phyloP scores from a whole-genome alignment of 2,113 vertebrate genomes.

The Chrysochloris asiatica region DNA sequence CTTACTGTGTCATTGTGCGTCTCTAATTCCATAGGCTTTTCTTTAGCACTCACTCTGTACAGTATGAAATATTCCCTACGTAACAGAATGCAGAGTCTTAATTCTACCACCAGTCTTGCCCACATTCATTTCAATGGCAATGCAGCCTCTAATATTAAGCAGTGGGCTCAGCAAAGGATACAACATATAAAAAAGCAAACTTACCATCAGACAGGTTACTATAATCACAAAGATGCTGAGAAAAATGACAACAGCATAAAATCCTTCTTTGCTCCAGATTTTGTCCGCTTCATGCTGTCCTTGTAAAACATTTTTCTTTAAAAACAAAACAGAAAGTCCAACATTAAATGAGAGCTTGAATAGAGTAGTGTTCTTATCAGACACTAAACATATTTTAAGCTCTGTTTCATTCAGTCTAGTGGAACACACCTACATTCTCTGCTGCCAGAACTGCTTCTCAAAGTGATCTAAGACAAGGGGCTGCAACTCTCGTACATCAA shows the following conservation, averaged over 20 bases:
- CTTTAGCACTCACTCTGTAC: constrained; percentile 29
- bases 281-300: constrained; percentile 91
- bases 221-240: constrained; percentile 96
- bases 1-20: constrained; percentile 11
- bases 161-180: constrained; percentile 52
- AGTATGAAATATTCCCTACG: background rate
- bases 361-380: constrained; percentile 66
- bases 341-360: constrained; percentile 65
- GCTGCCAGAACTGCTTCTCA: constrained; percentile 20
- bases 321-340: constrained; percentile 80
- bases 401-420: constrained; percentile 63
- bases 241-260: constrained; percentile 94
- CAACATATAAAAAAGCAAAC: constrained; percentile 75
- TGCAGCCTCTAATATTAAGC: constrained; percentile 29
- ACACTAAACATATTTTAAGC: constrained; percentile 72
- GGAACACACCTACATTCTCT: constrained; percentile 23
- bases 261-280: constrained; percentile 94
- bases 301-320: constrained; percentile 96
- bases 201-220: constrained; percentile 97
- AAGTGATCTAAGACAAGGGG: background rate
- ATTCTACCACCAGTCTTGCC: constrained; percentile 22
- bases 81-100: constrained; percentile 14
- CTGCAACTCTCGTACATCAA: rapidly evolving
- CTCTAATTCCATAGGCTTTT: constrained; percentile 38
- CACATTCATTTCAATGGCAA: constrained; percentile 31